Evolutionary conservation across 1,140 invertebrate species (phyloP).

Genomic region (Listronotus oregonensis): DNA sequence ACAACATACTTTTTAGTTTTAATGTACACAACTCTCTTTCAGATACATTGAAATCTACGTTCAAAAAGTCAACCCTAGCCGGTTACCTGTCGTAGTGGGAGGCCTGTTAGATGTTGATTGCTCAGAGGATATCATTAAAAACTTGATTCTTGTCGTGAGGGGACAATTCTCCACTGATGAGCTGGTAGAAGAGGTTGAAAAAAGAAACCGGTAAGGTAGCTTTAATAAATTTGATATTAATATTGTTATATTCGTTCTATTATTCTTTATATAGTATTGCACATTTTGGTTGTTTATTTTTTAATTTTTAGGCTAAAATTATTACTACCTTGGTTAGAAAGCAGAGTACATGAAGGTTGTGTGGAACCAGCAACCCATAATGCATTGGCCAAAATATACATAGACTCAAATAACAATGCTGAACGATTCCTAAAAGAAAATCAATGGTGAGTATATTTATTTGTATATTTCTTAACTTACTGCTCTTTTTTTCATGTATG

Average conservation of each 20-base stretch:
- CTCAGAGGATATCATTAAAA: slow-evolving; percentile 98
- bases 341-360: slow-evolving; percentile 93
- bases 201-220: slow-evolving; percentile 76
- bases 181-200: slow-evolving; percentile 97
- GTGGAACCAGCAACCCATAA: slow-evolving; percentile 98
- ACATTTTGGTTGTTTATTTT: too few relatives aligned
- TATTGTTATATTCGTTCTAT: too few relatives aligned
- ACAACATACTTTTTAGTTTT: not conserved
- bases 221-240: too few relatives aligned
- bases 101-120: slow-evolving; percentile 98
- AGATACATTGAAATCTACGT: slow-evolving; percentile 95
- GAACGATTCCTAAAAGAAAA: slow-evolving; percentile 94
- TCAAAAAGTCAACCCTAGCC: slow-evolving; percentile 98
- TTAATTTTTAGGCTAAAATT: slow-evolving; percentile 72
- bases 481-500: too few relatives aligned
- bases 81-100: slow-evolving; percentile 96
- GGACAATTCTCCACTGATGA: slow-evolving; percentile 99
- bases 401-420: slow-evolving; percentile 99
- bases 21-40: not conserved
- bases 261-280: too few relatives aligned
- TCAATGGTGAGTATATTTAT: slow-evolving; percentile 59
- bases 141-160: slow-evolving; percentile 94
- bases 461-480: too few relatives aligned
- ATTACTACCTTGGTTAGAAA: slow-evolving; percentile 95
- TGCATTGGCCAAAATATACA: slow-evolving; percentile 99